Conservation (phyloP, 2,888 invertebrate species). For the Noctua janthina region DNA sequence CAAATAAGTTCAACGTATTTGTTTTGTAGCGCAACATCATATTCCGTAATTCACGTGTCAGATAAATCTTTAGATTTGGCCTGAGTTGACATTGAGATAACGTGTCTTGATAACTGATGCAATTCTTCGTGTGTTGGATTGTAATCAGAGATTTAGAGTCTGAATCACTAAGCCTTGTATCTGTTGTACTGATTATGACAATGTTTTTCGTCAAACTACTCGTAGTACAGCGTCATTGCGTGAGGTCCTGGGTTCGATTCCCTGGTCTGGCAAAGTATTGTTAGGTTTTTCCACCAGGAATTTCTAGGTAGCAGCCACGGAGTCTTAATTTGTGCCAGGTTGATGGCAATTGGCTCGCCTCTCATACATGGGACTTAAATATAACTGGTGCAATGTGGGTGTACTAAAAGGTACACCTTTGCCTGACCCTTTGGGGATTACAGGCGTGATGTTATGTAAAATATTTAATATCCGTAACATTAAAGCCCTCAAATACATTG, state of each 20-base stretch:
- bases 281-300: not conserved
- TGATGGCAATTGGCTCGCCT: not conserved
- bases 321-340: not conserved
- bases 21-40: not conserved
- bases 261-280: not conserved
- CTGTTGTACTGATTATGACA: not conserved
- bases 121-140: not conserved
- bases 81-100: not conserved
- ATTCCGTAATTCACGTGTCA: not conserved
- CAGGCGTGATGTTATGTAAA: not conserved
- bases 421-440: not conserved
- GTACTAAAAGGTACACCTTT: not conserved
- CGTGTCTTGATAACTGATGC: not conserved
- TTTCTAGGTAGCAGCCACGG: not conserved
- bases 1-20: not conserved
- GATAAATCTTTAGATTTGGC: not conserved
- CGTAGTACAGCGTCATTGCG: not conserved
- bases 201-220: not conserved
- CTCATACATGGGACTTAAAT: not conserved
- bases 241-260: not conserved
- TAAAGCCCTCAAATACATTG: not conserved
- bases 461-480: not conserved
- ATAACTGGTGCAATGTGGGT: not conserved
- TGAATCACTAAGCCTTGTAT: not conserved
- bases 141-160: not conserved